Base-by-base conservation (phyloP, 2,888 invertebrate genomes). In the Cylindroiulus punctatus region DNA sequence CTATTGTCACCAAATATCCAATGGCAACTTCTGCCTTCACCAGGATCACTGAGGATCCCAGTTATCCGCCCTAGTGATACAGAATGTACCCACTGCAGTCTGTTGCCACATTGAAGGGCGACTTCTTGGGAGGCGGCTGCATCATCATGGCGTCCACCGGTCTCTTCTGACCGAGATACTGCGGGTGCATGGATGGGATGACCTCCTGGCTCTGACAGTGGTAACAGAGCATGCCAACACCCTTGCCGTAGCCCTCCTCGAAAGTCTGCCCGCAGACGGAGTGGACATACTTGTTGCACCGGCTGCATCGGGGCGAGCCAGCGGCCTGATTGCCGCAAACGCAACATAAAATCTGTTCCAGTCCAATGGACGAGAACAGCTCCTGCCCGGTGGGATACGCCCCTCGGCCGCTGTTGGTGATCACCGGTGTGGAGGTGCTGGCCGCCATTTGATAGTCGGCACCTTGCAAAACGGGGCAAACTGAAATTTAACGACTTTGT, bases 131-230 rank as follows among this genome's bases (percentile, higher is more conserved):
- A 26, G 65, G 65, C 10, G 65, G 65, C 26, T 65, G 65, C 65
- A 65, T 65, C 65, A 65, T 65, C 65, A 65, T 65, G 22, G 65
- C 26, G 26, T 65, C 65, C 65, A 65, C 22, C 5, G 65, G 65
- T 14, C 65, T 65, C 12, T 65, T 65, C 26, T 65, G 65, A 26
- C 65, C 12, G 10, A 65, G 22, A 5, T 65, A 65, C 26, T 65
- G 65, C 26, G 22, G 65, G 22, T 65, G 65, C 65, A 65, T 22
- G 26, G 65, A n/a, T 12, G 65, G 65, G 26, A 65, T 65, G 8
- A 65, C 65, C 26, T 65, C 65, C n/a, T 65, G 65, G 26, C 26
- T 22, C n/a, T 65, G 22, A 26, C 65, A 65, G 12, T 65, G 65
- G 26, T 65, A 65, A 26, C 65, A 65, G 26, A 65, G 26, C 26